phyloP scores from a whole-genome alignment of 2,888 invertebrate species.

The Dicranocentrus wangi region DNA sequence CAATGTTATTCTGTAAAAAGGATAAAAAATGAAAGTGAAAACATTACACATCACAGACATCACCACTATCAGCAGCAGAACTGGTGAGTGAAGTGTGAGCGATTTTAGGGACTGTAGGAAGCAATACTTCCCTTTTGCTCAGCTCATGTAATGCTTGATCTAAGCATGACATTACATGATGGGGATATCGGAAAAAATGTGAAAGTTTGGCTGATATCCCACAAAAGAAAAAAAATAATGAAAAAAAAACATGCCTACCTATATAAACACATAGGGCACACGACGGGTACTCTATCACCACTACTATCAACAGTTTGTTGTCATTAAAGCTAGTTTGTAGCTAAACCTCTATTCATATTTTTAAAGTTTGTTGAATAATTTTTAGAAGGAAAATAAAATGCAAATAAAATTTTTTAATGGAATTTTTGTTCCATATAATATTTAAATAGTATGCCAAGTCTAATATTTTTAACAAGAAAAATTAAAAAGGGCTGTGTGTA shows the following conservation, averaged over 20 bases:
- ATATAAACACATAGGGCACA: neutral
- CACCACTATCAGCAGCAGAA: slow-evolving; percentile 22
- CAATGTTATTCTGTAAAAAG: slow-evolving; percentile 33
- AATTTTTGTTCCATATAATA: too few relatives aligned
- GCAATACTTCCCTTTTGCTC: slow-evolving; percentile 45
- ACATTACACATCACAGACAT: slow-evolving; percentile 27
- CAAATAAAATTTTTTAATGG: too few relatives aligned
- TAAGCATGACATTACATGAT: slow-evolving; percentile 60
- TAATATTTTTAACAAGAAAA: too few relatives aligned
- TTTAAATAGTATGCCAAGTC: too few relatives aligned
- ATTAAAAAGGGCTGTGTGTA: too few relatives aligned
- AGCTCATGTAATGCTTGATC: slow-evolving; percentile 58
- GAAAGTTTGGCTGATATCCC: slow-evolving; percentile 49
- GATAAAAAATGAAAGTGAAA: slow-evolving; percentile 60
- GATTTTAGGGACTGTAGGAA: slow-evolving; percentile 10
- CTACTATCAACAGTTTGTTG: too few relatives aligned
- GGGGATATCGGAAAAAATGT: slow-evolving; percentile 60
- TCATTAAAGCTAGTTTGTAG: too few relatives aligned
- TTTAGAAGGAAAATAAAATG: too few relatives aligned
- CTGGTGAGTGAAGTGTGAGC: neutral
- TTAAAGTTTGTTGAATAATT: too few relatives aligned
- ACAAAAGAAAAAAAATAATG: neutral
- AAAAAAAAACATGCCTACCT: neutral
- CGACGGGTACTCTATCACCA: too few relatives aligned
- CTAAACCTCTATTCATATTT: too few relatives aligned